Evolutionary conservation across 2,797 vertebrate genomes (phyloP).

Genomic region (Myiotriccus ornatus): DNA sequence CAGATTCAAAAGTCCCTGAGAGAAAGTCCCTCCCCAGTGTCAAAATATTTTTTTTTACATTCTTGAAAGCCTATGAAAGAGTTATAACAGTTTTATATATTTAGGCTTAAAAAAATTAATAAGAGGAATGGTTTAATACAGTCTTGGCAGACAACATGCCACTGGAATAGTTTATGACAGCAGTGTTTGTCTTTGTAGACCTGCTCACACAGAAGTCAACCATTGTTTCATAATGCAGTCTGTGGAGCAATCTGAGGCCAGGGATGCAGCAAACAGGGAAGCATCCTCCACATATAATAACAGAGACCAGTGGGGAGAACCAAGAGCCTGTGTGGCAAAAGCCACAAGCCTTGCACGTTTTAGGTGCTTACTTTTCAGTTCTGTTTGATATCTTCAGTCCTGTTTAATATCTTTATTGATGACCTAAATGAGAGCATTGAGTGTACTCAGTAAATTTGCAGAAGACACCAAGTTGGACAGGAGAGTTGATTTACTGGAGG

Average conservation of each 20-base stretch:
- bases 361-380: neutral
- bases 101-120: neutral
- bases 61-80: neutral
- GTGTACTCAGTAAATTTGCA: neutral
- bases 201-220: neutral
- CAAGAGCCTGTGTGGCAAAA: neutral
- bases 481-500: neutral
- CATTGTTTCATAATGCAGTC: neutral
- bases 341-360: neutral
- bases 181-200: neutral
- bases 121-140: neutral
- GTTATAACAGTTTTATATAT: neutral
- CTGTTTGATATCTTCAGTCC: neutral
- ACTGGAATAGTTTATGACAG: neutral
- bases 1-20: neutral
- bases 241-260: neutral
- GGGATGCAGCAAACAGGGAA: neutral
- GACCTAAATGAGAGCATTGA: neutral
- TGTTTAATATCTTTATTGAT: neutral
- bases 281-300: neutral
- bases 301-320: neutral
- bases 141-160: neutral
- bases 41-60: neutral
- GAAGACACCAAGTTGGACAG: neutral
- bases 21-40: neutral